Percentiles rank a stretch among this genome's conserved stretches.
Conservation (phyloP, 2,797 vertebrate species). For the Enteromius argenteus region DNA sequence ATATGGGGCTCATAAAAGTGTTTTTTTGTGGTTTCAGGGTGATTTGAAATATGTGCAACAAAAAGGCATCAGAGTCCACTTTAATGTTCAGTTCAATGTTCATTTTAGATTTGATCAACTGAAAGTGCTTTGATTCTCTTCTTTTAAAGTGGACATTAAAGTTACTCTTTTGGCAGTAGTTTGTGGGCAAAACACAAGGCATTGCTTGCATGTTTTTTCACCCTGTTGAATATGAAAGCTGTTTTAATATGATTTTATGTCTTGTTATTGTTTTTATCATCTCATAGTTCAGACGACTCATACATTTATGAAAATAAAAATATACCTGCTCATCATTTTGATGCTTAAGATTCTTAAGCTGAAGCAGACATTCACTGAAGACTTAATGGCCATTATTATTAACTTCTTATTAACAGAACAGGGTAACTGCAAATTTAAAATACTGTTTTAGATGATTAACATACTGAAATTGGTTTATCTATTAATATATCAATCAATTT, state of each 20-base stretch:
- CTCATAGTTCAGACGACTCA: background rate
- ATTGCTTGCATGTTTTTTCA: background rate
- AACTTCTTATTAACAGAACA: background rate
- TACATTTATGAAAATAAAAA: background rate
- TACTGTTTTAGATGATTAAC: background rate
- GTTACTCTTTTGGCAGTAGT: background rate
- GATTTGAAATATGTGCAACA: background rate
- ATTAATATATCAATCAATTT: background rate
- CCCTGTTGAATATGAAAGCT: background rate
- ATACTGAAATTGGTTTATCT: background rate
- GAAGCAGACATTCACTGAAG: background rate
- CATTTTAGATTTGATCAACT: background rate
- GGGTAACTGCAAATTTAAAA: background rate
- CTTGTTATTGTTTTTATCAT: background rate
- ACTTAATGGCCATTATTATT: background rate
- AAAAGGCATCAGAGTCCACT: background rate
- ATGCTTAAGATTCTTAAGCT: too few species aligned
- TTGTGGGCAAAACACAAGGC: background rate
- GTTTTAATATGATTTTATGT: background rate
- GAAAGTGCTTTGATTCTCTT: conserved; percentile 2
- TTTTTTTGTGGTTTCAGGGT: background rate
- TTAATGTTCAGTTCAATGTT: background rate
- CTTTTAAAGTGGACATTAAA: background rate
- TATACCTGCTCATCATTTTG: background rate
- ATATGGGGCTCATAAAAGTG: background rate